Base-by-base conservation (phyloP, 2,888 invertebrate genomes). In the Tryphoninae sp. region DNA sequence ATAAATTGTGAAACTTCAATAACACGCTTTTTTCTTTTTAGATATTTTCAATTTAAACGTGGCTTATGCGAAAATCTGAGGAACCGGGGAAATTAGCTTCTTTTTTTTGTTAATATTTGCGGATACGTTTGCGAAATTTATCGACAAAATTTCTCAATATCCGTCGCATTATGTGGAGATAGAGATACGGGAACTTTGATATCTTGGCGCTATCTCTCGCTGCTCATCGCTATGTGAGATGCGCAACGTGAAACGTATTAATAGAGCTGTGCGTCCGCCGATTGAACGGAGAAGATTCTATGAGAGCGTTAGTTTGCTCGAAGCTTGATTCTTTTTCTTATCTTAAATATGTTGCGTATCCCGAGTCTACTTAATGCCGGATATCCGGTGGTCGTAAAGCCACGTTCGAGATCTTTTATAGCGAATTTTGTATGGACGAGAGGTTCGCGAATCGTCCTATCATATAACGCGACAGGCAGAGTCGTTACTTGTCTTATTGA, bases 301-400 rank as follows among this genome's bases (percentile, higher is more conserved):
- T 45, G 13, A 33, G 33, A 33, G 33, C 16, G 40, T 51, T 65
- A 65, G 45, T 62, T 72, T 33, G 9, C 42, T 51, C 67, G n/a
- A 9, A 33, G 58, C 42, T 51, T 13, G 1, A 55, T 64, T 42
- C 42, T 23, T 45, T 42, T 42, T 45, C 33, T 67, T 42, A 13
- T 53, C 62, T 64, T 42, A 16, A 68, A 69, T 55, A 19, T 73
- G 53, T 49, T 74, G 40, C 69, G 53, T 73, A 73, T 65, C 26
- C 26, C 58, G 55, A 49, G n/a, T 61, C 65, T 49, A 13, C 3
- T 26, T 62, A 68, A 53, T 55, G 42, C 62, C 76, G 79, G 82
- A 82, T 76, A 64, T 82, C 82, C 82, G 78, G 55, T 82, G 49
- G 67, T 71, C 78, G 68, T 76, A 82, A 79, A 72, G 49, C 62